Percentiles rank a stretch among this genome's conserved stretches.
phyloP scores from a whole-genome alignment of 92 coral and sea anemone species.

The Zoanthus sansibaricus region DNA sequence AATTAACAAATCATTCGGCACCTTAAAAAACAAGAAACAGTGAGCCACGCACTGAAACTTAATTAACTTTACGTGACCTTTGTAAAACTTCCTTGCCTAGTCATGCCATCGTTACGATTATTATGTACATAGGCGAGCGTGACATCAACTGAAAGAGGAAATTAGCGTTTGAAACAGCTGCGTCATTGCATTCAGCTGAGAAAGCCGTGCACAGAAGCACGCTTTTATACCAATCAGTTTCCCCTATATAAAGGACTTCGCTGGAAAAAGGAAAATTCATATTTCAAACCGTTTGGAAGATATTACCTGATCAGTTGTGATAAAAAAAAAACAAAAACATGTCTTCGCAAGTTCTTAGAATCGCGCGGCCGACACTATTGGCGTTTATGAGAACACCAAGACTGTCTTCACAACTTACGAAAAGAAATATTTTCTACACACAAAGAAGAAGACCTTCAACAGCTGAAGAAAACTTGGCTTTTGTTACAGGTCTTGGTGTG shows the following conservation, averaged over 20 bases:
- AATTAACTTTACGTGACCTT: neutral
- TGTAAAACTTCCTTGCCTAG: neutral
- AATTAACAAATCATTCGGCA: neutral
- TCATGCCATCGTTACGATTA: neutral
- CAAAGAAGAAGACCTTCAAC: constrained; percentile 70
- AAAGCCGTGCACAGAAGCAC: constrained; percentile 26
- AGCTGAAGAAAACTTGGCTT: constrained; percentile 60
- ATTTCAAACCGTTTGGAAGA: neutral
- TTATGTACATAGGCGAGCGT: neutral
- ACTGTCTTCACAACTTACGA: constrained; percentile 29
- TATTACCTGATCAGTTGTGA: neutral
- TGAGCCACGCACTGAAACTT: neutral
- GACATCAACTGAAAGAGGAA: neutral
- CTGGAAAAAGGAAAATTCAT: neutral
- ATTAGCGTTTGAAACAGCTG: neutral
- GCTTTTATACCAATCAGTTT: neutral
- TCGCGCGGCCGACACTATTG: constrained; percentile 14
- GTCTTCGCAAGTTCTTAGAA: constrained; percentile 44
- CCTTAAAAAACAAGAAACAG: too few relatives aligned
- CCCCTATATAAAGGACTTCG: neutral
- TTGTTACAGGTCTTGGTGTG: constrained; percentile 65
- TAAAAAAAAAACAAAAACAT: neutral
- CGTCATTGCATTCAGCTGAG: constrained; percentile 6
- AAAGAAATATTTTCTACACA: constrained; percentile 62
- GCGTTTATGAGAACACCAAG: neutral